Base-by-base conservation (phyloP, 2,797 vertebrate genomes). In the Rhadinocentrus ornatus region DNA sequence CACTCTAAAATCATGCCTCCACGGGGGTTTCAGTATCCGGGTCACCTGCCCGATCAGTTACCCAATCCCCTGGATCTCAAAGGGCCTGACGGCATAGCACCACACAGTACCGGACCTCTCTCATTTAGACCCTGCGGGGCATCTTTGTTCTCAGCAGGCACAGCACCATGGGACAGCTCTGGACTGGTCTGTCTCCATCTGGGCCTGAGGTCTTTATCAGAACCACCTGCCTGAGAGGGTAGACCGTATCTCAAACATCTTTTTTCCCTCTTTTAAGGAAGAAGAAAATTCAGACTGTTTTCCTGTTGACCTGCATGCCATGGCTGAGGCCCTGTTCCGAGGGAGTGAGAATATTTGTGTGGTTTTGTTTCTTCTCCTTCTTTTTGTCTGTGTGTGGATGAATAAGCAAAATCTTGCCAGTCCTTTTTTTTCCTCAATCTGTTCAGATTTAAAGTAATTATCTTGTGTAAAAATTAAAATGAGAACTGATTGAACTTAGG, bases 71-170 rank as follows among this genome's bases (percentile, higher is more conserved):
- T 71, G 78, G 79, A 88, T 86, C 85, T 92, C 79, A 12, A 18
- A 77, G 81, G 84, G 62, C 70, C 69, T 55, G 80, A 37, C 73
- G 61, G 69, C 81, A 74, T 60, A 57, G 55, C 57, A 39, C 71
- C 61, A 31, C 66, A n/a, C 67, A 15, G 77, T 78, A 83, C 86
- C 84, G 90, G 90, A 93, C 89, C 72, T 88, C 75, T 93, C 92
- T 94, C 90, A 93, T 95, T 92, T 91, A 91, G 78, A 83, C 81
- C 83, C 91, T 37, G 83, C 63, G 59, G 90, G 91, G 69, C 26
- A 56, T 82, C 90, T 93, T 85, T 92, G 88, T 90, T 87, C 92
- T 92, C 90, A 85, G 87, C 91, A 83, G 89, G 92, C 87, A 54
- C 53, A 53, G 84, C 83, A 88, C 87, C 78, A 41, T 60, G 86